Evolutionary conservation across 2,113 vertebrate genomes (phyloP).

Genomic region (Bos javanicus): DNA sequence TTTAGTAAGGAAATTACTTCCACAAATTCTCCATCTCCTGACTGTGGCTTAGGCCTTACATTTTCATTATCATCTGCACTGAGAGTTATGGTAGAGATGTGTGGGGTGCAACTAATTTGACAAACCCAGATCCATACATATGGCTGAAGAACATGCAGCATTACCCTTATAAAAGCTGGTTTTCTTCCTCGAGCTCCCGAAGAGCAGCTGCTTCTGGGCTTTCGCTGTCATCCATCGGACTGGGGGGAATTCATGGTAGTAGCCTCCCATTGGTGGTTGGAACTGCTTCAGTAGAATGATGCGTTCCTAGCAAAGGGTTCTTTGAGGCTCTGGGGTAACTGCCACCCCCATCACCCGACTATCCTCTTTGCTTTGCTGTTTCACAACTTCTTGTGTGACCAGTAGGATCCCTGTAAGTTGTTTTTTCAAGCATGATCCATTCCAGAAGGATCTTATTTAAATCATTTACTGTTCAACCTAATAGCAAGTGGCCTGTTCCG

Average conservation of each 20-base stretch:
- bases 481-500: background rate
- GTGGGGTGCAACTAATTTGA: background rate
- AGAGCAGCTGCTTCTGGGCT: background rate
- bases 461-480: background rate
- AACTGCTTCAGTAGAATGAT: background rate
- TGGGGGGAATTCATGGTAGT: fast-evolving
- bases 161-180: background rate
- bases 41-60: background rate
- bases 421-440: constrained; percentile 94
- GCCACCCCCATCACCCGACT: background rate
- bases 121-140: background rate
- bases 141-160: background rate
- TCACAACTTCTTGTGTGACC: constrained; percentile 85
- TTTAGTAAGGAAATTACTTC: background rate
- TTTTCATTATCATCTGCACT: background rate
- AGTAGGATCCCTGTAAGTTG: constrained; percentile 91
- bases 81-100: background rate
- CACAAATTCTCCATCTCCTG: background rate
- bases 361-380: background rate
- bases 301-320: background rate
- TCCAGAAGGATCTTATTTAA: constrained; percentile 58
- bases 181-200: background rate
- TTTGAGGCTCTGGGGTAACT: background rate
- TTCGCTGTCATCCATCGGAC: fast-evolving
- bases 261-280: background rate